Conservation (phyloP, 2,113 vertebrate genomes). For the Vombatus ursinus region DNA sequence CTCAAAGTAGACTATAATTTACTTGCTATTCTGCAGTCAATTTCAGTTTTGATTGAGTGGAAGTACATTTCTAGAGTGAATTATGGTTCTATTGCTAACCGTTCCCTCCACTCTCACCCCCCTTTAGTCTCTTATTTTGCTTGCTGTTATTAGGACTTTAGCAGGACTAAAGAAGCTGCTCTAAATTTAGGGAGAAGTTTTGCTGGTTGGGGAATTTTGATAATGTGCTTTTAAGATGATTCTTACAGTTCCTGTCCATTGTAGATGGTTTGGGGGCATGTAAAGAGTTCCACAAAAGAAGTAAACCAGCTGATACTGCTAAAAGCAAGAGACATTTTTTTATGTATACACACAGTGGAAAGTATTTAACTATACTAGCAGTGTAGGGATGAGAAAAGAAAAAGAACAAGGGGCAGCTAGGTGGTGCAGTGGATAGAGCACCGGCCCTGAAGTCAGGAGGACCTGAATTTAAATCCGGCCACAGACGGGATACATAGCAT, state of each 20-base stretch:
- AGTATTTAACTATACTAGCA: background rate
- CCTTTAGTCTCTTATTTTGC: background rate
- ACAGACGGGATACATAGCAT: too few relatives aligned
- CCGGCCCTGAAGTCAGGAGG: too few relatives aligned
- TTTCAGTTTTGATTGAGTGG: constrained; percentile 29
- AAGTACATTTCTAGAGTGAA: constrained; percentile 41
- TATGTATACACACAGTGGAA: background rate
- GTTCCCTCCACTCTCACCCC: constrained; percentile 8
- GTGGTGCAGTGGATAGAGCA: too few relatives aligned
- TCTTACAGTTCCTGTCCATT: background rate
- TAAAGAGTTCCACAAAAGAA: background rate
- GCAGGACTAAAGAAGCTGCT: background rate
- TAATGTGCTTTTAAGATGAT: constrained; percentile 38
- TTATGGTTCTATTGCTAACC: background rate
- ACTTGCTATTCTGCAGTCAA: constrained; percentile 56
- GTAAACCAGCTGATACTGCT: background rate
- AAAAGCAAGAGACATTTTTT: background rate
- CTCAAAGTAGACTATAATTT: constrained; percentile 51
- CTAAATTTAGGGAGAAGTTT: constrained; percentile 45
- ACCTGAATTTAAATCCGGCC: too few relatives aligned
- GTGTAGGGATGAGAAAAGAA: background rate
- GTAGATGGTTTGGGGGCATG: background rate
- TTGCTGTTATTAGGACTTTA: constrained; percentile 21
- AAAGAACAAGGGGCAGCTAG: too few relatives aligned
- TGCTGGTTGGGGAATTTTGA: constrained; percentile 2